phyloP scores from a whole-genome alignment of 2,113 vertebrate species.

The Odontesthes bonariensis region DNA sequence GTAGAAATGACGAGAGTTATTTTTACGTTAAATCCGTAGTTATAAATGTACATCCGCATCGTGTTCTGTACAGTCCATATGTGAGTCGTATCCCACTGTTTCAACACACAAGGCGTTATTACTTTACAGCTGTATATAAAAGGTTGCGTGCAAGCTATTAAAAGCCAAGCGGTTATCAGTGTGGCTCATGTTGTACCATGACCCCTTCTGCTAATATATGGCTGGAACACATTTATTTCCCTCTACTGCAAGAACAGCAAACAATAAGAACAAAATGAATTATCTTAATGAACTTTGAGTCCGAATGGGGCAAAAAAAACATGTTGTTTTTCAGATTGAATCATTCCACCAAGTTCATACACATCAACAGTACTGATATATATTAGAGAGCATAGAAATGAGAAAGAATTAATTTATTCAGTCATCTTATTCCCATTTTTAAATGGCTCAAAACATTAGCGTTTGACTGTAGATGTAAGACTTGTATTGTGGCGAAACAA shows the following conservation, averaged over 20 bases:
- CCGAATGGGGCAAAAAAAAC: background rate
- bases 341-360: background rate
- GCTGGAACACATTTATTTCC: slow-evolving; percentile 4
- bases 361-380: slow-evolving; percentile 17
- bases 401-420: slow-evolving; percentile 15
- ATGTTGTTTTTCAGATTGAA: background rate
- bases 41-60: background rate
- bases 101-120: slow-evolving; percentile 29
- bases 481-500: slow-evolving; percentile 2
- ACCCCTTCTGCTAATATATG: slow-evolving; percentile 33
- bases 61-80: background rate
- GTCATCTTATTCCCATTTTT: slow-evolving; percentile 25
- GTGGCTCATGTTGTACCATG: slow-evolving; percentile 5
- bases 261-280: slow-evolving; percentile 23
- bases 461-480: background rate
- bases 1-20: background rate
- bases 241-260: slow-evolving; percentile 42
- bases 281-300: slow-evolving; percentile 21
- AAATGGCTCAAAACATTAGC: background rate
- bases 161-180: slow-evolving; percentile 40
- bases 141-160: slow-evolving; percentile 7
- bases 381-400: background rate
- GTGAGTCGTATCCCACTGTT: slow-evolving; percentile 1
- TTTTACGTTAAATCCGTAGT: background rate
- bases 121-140: slow-evolving; percentile 37